A percentile compares a stretch with the other conserved stretches of the same genome.
Evolutionary conservation across 2,797 vertebrate genomes (phyloP).

Genomic region (Eidolon dupreanum): DNA sequence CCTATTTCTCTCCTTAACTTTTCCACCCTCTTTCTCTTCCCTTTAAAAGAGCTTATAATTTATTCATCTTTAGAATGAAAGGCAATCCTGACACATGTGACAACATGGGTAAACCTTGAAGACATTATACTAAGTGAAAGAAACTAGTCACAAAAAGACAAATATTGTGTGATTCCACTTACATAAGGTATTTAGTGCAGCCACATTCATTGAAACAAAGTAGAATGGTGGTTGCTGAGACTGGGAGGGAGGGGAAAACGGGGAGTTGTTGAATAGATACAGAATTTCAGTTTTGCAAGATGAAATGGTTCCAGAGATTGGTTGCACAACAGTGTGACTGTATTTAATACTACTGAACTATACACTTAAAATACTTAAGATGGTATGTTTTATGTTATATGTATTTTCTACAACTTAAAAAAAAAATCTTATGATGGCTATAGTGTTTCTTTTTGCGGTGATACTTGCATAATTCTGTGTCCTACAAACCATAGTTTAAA

Average conservation of each 20-base stretch:
- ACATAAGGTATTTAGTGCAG: background rate
- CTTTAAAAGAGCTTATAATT: background rate
- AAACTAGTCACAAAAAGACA: background rate
- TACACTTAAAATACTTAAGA: background rate
- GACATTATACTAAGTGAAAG: background rate
- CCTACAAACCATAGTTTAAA: background rate
- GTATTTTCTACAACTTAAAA: background rate
- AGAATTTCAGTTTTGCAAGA: background rate
- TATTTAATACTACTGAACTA: background rate
- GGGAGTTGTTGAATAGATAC: background rate
- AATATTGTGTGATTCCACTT: background rate
- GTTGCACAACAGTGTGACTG: background rate
- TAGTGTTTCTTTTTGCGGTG: background rate
- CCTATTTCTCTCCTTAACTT: background rate
- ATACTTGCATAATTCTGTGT: background rate
- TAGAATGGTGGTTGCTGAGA: background rate
- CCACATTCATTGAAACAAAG: background rate
- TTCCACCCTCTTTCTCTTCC: background rate
- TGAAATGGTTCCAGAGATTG: background rate
- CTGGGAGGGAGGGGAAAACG: background rate
- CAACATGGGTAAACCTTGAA: background rate
- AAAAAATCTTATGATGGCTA: background rate
- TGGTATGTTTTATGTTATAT: background rate
- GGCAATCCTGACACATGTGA: background rate
- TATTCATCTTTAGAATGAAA: background rate